Evolutionary conservation across 30 jellyfish, hydroid and myxozoan species (phyloP).

Genomic region (Pelagia noctiluca): DNA sequence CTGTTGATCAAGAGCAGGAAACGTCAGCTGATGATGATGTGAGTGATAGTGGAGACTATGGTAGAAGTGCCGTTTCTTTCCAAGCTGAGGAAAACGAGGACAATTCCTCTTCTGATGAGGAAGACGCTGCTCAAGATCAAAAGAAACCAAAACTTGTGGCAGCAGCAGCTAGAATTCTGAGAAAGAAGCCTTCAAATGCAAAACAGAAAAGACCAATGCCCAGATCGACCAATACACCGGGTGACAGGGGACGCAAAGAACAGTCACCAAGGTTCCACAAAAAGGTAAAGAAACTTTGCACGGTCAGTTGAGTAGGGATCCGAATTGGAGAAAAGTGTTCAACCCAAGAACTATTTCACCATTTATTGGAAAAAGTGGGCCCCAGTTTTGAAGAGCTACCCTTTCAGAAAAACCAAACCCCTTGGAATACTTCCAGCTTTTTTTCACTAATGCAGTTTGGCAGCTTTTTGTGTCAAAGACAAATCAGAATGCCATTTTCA

Average conservation of each 20-base stretch:
- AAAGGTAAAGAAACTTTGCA: neutral
- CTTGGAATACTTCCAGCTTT: neutral
- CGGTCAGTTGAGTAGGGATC: neutral
- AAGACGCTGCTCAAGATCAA: neutral
- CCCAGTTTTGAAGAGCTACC: neutral
- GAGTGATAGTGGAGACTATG: neutral
- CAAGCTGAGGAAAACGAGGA: neutral
- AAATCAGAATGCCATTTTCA: neutral
- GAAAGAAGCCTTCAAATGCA: neutral
- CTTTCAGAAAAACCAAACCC: neutral
- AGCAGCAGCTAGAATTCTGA: neutral
- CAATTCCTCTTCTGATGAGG: neutral
- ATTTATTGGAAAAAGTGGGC: neutral
- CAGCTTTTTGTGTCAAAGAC: neutral
- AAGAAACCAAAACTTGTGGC: neutral
- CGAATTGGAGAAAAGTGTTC: neutral
- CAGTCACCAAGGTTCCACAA: neutral
- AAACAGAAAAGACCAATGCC: neutral
- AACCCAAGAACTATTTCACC: slow-evolving; percentile 1
- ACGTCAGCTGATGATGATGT: neutral
- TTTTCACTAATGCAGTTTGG: neutral
- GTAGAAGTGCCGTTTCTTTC: neutral
- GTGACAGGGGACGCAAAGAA: neutral
- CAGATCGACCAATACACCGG: neutral
- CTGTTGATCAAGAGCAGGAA: neutral